A percentile compares a stretch with the other conserved stretches of the same genome.
These are phyloP conservation scores for Pyrocephalus nanus DNA, from an alignment of 2,797 vertebrate species.

Conservation along the genomic window DNA sequence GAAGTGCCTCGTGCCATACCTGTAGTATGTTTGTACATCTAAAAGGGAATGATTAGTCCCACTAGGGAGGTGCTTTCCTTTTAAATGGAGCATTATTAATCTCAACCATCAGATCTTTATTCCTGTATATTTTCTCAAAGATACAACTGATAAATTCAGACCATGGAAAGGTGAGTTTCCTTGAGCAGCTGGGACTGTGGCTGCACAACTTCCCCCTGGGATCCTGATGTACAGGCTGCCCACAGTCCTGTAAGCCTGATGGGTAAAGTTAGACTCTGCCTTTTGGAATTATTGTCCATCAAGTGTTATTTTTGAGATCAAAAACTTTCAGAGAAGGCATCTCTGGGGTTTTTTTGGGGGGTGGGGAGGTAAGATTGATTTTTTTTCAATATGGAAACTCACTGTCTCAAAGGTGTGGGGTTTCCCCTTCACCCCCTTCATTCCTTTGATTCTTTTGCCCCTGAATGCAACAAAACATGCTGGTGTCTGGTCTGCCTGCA, in stretches of 20 bases:
- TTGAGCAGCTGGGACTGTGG: not conserved
- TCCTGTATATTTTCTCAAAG: not conserved
- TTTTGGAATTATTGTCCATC: not conserved
- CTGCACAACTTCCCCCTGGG: not conserved
- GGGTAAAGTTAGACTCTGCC: not conserved
- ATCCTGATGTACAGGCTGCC: not conserved
- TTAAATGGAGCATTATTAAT: not conserved
- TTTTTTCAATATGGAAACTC: not conserved
- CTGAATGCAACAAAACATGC: not conserved
- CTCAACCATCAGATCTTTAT: not conserved
- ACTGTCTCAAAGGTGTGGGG: not conserved
- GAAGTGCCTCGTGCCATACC: not conserved
- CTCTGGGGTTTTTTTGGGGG: not conserved
- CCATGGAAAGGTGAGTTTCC: not conserved
- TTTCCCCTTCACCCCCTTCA: not conserved
- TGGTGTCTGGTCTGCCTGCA: not conserved
- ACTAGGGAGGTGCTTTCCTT: not conserved
- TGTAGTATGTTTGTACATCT: not conserved
- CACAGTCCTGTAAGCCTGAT: not conserved
- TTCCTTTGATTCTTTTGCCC: not conserved
- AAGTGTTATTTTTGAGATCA: not conserved
- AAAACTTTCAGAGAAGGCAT: not conserved
- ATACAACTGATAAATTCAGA: not conserved
- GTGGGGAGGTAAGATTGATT: rapidly evolving
- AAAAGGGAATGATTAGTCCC: not conserved